Base-by-base conservation (phyloP, 1,140 invertebrate genomes). In the Belonocnema kinseyi region DNA sequence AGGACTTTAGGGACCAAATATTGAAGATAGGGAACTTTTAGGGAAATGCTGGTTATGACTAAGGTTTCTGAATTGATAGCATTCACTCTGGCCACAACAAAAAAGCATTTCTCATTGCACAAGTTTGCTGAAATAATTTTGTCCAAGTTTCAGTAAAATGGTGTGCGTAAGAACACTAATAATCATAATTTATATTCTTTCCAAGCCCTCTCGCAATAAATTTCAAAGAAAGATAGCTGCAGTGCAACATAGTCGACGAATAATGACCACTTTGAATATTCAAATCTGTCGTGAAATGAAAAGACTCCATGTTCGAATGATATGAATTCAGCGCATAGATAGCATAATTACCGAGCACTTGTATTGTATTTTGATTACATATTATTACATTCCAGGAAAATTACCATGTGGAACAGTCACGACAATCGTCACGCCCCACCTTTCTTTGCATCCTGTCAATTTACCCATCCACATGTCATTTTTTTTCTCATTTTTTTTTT, bases 401-500 rank as follows among this genome's bases (percentile, higher is more conserved):
- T 14, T 19, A 66, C 16, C 61, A 66, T 66, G 61, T 66, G 61
- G 61, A 26, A 66, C 61, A 66, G 61, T 40, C 61, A 66, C 61
- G 61, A 66, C 61, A 66, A 66, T 46, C 61, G 61, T 66, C 26
- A 66, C 40, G 61, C 61, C 61, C 61, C 26, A 66, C 61, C 61
- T 66, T 66, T 66, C 61, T 66, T 66, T 66, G 40, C 61, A 40
- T 66, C 61, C 61, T 66, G 61, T 46, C 61, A 66, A 66, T 66
- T 66, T 66, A 33, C 61, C 26, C 61, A 66, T 66, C 61, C 26
- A 66, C 61, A n/a, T 66, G 79, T 72, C 76, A 71, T 82, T 78
- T 73, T 52, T 70, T 75, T 78, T 54, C 4, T 73, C 21, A 26
- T 16, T 40, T 76, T 56, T 14, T 78, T 77, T 77, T 72, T 52